Evolutionary conservation across 1,140 invertebrate species (phyloP).

Genomic region (Cydia splendana): DNA sequence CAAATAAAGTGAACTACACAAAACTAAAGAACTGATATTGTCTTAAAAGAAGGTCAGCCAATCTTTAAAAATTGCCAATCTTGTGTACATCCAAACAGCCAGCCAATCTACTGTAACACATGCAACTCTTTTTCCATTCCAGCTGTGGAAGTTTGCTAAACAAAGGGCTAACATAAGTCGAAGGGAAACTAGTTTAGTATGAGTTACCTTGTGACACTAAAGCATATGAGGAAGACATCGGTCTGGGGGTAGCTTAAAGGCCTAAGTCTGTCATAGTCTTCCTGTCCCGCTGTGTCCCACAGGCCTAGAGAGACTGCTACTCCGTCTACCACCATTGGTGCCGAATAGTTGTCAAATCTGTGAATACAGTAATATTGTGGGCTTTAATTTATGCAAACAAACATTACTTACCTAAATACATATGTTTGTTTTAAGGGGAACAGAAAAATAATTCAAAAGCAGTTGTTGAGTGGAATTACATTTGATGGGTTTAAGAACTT

Average conservation of each 20-base stretch:
- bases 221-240: slow-evolving; percentile 99
- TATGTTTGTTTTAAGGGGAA: no score
- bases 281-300: slow-evolving; percentile 98
- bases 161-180: no score
- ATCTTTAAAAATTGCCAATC: no score
- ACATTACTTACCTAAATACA: no score
- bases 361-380: slow-evolving; percentile 39
- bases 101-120: no score
- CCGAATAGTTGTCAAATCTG: slow-evolving; percentile 98
- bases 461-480: no score
- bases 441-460: no score
- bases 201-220: slow-evolving; percentile 91
- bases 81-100: no score
- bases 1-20: no score
- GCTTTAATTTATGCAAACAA: background rate
- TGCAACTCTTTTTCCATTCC: background rate
- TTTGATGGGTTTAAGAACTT: no score
- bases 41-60: no score
- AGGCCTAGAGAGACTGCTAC: slow-evolving; percentile 96
- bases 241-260: slow-evolving; percentile 97
- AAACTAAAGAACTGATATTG: no score
- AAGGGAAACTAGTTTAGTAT: background rate
- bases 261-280: slow-evolving; percentile 97
- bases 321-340: slow-evolving; percentile 98
- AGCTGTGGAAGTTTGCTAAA: background rate